Evolutionary conservation across 2,888 invertebrate genomes (phyloP).

Genomic region (Panorpa germanica): DNA sequence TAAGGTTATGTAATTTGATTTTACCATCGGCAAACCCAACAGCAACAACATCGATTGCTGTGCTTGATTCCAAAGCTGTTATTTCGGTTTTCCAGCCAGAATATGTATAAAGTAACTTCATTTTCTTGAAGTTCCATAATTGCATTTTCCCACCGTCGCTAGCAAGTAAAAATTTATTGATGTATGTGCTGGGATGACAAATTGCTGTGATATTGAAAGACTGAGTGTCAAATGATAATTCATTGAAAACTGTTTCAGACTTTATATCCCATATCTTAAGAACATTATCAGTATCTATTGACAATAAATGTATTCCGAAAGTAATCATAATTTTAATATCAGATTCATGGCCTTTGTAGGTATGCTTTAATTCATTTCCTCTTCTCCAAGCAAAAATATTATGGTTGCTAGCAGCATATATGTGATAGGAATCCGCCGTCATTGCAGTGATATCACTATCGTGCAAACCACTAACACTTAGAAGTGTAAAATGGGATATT

Average conservation of each 20-base stretch:
- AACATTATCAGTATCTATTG: conserved; percentile 59
- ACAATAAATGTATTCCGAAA: conserved; percentile 71
- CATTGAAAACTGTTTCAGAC: conserved; percentile 44
- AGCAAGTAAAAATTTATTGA: conserved; percentile 83
- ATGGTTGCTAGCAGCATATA: conserved; percentile 62
- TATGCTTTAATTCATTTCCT: conserved; percentile 67
- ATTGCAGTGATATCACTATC: conserved; percentile 62
- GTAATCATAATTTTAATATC: conserved; percentile 62
- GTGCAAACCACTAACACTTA: conserved; percentile 70
- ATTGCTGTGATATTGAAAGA: conserved; percentile 64
- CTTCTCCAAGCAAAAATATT: conserved; percentile 72
- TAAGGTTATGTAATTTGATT: conserved; percentile 75
- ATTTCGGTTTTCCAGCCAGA: conserved; percentile 52
- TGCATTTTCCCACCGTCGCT: conserved; percentile 71
- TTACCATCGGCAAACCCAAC: conserved; percentile 68
- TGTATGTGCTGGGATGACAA: conserved; percentile 85
- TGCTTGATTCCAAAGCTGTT: conserved; percentile 65
- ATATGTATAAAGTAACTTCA: conserved; percentile 59
- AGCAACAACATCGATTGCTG: conserved; percentile 83
- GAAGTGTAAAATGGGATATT: conserved; percentile 56
- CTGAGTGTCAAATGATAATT: conserved; percentile 42
- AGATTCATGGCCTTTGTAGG: conserved; percentile 54
- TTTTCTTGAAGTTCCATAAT: conserved; percentile 74
- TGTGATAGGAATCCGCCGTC: conserved; percentile 52
- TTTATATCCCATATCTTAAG: conserved; percentile 76